Percentiles rank a stretch among this genome's conserved stretches.
Evolutionary conservation across 2,113 vertebrate species (phyloP).

Genomic region (Dunckerocampus dactyliophorus): DNA sequence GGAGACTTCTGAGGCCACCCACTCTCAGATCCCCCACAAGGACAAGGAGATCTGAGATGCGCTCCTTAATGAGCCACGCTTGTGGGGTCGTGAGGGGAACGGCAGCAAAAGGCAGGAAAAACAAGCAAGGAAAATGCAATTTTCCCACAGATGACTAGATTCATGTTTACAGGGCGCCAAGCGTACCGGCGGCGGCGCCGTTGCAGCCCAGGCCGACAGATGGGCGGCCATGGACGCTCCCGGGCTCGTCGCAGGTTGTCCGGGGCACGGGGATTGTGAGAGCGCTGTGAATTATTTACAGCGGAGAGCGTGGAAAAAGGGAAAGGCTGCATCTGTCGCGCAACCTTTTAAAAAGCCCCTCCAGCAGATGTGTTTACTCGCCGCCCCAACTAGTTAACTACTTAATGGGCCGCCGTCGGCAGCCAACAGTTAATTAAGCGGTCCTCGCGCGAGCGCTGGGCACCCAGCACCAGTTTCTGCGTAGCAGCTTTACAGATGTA

Average conservation of each 20-base stretch:
- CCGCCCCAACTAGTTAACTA: slow-evolving; percentile 81
- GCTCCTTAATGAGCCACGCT: too few relatives aligned
- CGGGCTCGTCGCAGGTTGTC: slow-evolving; percentile 70
- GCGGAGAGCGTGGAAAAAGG: slow-evolving; percentile 63
- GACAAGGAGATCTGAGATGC: not conserved
- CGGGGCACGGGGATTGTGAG: slow-evolving; percentile 59
- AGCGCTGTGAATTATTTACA: slow-evolving; percentile 83
- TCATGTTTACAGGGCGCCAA: slow-evolving; percentile 10
- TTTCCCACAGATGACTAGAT: slow-evolving; percentile 32
- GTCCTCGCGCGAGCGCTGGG: slow-evolving; percentile 67
- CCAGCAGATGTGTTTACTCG: slow-evolving; percentile 90
- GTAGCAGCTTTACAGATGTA: slow-evolving; percentile 18
- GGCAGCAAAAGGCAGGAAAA: slow-evolving; percentile 3
- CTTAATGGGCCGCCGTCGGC: slow-evolving; percentile 81
- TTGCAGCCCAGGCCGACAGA: slow-evolving; percentile 55
- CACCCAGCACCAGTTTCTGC: slow-evolving; percentile 42
- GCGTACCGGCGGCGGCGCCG: slow-evolving; percentile 1
- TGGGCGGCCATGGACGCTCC: slow-evolving; percentile 58
- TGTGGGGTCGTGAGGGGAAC: too few relatives aligned
- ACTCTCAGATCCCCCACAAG: not conserved
- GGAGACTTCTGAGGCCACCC: not conserved
- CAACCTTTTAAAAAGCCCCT: slow-evolving; percentile 71
- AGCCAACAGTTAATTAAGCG: slow-evolving; percentile 85
- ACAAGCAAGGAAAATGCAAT: not conserved
- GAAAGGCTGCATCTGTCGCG: slow-evolving; percentile 86